These are phyloP conservation scores for Oreochromis grahami DNA, from an alignment of 2,797 vertebrate species.

Conservation along the genomic window DNA sequence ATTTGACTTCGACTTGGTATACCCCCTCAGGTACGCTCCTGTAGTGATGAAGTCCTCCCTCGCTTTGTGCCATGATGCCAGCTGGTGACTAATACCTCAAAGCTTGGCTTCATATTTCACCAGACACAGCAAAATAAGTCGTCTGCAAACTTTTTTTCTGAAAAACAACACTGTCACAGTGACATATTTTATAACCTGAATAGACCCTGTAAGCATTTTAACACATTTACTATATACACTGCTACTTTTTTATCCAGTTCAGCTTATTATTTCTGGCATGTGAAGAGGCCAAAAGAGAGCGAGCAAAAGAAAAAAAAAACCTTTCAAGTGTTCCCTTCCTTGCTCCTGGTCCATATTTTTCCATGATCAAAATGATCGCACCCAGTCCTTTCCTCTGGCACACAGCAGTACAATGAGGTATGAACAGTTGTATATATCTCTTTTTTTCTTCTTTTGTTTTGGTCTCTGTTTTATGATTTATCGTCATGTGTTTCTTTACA, in stretches of 20 bases:
- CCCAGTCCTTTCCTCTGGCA: slow-evolving; percentile 15
- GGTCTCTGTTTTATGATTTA: background rate
- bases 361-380: slow-evolving; percentile 1
- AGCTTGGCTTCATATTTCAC: slow-evolving; percentile 39
- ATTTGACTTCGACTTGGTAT: background rate
- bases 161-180: slow-evolving; percentile 3
- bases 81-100: slow-evolving; percentile 20
- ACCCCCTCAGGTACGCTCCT: background rate
- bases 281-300: background rate
- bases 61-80: background rate
- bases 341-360: background rate
- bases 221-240: background rate
- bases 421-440: slow-evolving; percentile 44
- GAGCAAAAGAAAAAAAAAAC: background rate
- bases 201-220: background rate
- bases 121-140: background rate
- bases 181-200: slow-evolving; percentile 6
- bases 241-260: background rate
- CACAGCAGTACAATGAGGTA: slow-evolving; percentile 47
- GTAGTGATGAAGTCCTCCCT: background rate
- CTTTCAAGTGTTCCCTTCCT: background rate
- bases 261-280: background rate
- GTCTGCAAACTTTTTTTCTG: background rate
- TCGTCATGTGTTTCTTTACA: background rate
- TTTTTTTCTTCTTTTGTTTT: background rate